Evolutionary conservation across 1,140 invertebrate genomes (phyloP).

Genomic region (Cydia strobilella): DNA sequence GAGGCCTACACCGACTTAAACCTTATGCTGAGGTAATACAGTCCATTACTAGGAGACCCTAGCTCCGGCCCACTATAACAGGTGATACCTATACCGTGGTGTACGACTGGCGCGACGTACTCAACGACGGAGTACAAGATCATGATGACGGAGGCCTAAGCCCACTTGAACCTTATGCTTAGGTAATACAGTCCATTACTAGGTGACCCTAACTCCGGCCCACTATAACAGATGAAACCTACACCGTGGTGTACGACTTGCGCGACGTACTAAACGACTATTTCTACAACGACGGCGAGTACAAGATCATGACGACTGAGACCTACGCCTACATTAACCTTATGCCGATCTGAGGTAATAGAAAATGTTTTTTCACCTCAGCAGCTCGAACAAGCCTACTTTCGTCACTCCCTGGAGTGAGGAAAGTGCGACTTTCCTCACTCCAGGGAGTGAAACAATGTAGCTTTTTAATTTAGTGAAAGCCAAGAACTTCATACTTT

Average conservation of each 20-base stretch:
- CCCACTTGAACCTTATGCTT: constrained; percentile 79
- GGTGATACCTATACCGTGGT: constrained; percentile 75
- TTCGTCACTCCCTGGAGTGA: too few relatives aligned
- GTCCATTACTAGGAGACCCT: constrained; percentile 49
- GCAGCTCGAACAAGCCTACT: too few relatives aligned
- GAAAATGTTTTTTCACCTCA: too few relatives aligned
- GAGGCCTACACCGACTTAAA: constrained; percentile 84
- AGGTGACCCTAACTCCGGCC: constrained; percentile 56
- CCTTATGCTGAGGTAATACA: constrained; percentile 74
- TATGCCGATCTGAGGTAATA: constrained; percentile 75
- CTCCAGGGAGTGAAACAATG: too few relatives aligned
- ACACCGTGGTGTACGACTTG: constrained; percentile 80
- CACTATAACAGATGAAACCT: constrained; percentile 54
- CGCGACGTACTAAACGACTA: constrained; percentile 77
- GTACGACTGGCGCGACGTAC: constrained; percentile 77
- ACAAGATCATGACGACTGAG: constrained; percentile 87
- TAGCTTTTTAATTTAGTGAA: too few relatives aligned
- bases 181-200: constrained; percentile 39
- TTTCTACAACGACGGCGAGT: constrained; percentile 54
- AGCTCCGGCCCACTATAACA: constrained; percentile 53
- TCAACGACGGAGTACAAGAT: constrained; percentile 81
- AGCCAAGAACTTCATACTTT: too few relatives aligned
- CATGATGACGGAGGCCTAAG: constrained; percentile 87
- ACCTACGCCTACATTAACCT: constrained; percentile 82
- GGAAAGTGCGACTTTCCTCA: too few relatives aligned